These are phyloP conservation scores for Corythoichthys intestinalis DNA, from an alignment of 2,113 vertebrate genomes.

Conservation along the genomic window DNA sequence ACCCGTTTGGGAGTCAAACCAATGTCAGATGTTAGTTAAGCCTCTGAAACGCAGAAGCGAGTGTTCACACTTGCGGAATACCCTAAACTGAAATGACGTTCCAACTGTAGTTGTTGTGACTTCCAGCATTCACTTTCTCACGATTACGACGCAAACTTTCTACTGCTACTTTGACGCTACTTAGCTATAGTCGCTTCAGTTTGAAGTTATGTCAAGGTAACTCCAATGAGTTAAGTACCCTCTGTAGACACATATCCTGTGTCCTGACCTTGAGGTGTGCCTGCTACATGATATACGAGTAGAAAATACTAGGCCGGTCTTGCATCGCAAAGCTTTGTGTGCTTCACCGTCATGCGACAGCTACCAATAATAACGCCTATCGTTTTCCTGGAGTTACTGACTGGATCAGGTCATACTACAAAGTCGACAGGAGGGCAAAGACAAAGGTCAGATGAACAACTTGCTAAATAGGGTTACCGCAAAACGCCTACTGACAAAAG, in stretches of 20 bases:
- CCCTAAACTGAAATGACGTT: too few relatives aligned
- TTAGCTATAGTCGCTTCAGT: not conserved
- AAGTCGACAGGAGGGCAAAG: conserved; percentile 5
- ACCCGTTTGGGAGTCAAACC: not conserved
- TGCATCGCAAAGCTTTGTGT: conserved; percentile 13
- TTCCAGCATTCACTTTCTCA: too few relatives aligned
- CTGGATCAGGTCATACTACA: conserved; percentile 1
- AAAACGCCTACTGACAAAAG: too few relatives aligned
- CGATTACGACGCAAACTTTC: too few relatives aligned
- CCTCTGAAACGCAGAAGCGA: not conserved
- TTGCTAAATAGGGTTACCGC: not conserved
- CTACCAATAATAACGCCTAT: not conserved
- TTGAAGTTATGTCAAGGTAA: not conserved
- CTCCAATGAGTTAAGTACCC: not conserved
- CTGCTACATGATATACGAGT: not conserved
- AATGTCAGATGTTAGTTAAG: not conserved
- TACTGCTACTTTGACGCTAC: too few relatives aligned
- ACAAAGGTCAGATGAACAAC: not conserved
- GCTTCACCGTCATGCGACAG: conserved; percentile 2
- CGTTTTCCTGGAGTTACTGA: not conserved
- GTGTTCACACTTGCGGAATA: too few relatives aligned
- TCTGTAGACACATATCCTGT: not conserved
- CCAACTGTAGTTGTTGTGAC: too few relatives aligned
- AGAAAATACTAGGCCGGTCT: not conserved
- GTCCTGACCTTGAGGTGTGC: not conserved